Base-by-base conservation (phyloP, 2,888 invertebrate genomes). In the Urechis unicinctus region DNA sequence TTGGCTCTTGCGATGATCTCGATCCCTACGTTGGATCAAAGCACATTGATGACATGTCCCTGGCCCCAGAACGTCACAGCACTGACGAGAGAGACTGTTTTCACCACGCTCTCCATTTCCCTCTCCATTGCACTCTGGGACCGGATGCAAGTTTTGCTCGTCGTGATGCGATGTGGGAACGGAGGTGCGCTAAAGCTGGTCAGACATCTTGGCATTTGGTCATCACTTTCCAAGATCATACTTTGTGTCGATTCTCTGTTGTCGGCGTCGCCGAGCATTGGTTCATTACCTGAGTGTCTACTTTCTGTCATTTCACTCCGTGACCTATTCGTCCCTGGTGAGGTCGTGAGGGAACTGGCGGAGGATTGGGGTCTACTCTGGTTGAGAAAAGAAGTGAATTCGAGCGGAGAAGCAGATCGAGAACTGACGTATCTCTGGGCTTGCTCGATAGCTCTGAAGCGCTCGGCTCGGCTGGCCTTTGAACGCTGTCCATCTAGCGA, bases 21-120 rank as follows among this genome's bases (percentile, higher is more conserved):
- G 53, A 28, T 62, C 58, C 28, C 65, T 59, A 42, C 64, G 60
- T 25, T 65, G 56, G 28, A 62, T 62, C 51, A 66, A 65, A 61
- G 64, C 58, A 58, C 73, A 71, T 36, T 68, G 62, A 41, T 68
- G 66, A 56, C 73, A 73, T 42, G 65, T 55, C 28, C 64, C 64
- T 1, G 71, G 70, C 1, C 73, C 73, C 30, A 68, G 61, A 26
- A 68, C 58, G 21, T 68, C 66, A 50, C 67, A 67, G 53, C 63
- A 67, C 46, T 68, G 66, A 6, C 56, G 50, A 2, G 54, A 57
- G 29, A 61, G 26, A 47, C 31, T 43, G 22, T 29, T 52, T 36
- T 36, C 9, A 36, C 36, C 9, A 9, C 36, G 9, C 9, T 36
- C 9, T 9, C 9, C 9, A 9, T 36, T 9, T 36, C 36, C 9